Conservation (phyloP, 2,888 invertebrate genomes). For the Serrognathus titanus region DNA sequence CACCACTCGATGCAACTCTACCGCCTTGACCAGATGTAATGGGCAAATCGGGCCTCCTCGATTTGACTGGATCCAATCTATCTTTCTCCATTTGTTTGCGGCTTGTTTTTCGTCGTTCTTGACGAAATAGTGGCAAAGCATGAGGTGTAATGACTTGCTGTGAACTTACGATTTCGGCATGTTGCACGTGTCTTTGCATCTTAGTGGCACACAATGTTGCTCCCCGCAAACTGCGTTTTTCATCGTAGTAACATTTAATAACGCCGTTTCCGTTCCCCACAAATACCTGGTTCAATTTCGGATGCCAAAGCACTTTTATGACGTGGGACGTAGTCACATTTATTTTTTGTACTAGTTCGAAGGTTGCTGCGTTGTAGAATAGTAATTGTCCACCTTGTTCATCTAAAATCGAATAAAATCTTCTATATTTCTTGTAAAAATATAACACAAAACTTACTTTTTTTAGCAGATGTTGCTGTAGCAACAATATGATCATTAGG, state of each 20-base stretch:
- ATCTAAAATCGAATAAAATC: conserved; percentile 25
- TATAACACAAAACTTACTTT: conserved; percentile 51
- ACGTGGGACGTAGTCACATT: conserved; percentile 77
- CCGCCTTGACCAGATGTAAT: conserved; percentile 91
- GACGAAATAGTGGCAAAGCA: conserved; percentile 90
- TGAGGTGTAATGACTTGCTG: conserved; percentile 96
- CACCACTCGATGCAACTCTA: conserved; percentile 89
- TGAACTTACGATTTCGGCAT: conserved; percentile 82
- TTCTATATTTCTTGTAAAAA: background rate
- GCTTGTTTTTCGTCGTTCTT: conserved; percentile 84
- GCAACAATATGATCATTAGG: conserved; percentile 88
- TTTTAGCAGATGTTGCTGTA: conserved; percentile 80
- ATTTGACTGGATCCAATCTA: conserved; percentile 80
- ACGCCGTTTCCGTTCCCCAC: conserved; percentile 88
- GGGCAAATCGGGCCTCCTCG: conserved; percentile 77
- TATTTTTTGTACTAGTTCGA: conserved; percentile 70
- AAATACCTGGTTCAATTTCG: conserved; percentile 95
- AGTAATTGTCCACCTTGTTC: conserved; percentile 62
- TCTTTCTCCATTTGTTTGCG: conserved; percentile 91
- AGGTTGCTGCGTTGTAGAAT: conserved; percentile 77
- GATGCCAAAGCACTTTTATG: conserved; percentile 92
- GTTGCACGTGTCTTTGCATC: conserved; percentile 71
- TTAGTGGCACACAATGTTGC: conserved; percentile 88
- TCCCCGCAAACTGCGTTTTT: conserved; percentile 80
- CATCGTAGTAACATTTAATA: conserved; percentile 89